Evolutionary conservation across 1,140 invertebrate genomes (phyloP).

Genomic region (Magallana ariakensis): DNA sequence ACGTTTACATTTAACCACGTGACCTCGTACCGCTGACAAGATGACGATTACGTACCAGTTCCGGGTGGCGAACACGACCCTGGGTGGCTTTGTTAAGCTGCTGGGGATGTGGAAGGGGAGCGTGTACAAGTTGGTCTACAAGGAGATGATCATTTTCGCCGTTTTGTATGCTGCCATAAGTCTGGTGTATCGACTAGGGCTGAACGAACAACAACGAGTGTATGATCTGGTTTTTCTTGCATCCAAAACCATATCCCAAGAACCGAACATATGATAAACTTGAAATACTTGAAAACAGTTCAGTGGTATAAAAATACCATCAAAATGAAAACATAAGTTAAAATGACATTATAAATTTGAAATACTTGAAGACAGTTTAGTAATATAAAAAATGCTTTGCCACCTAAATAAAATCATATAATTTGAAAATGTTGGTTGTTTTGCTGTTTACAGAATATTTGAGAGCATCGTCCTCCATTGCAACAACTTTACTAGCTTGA

Average conservation of each 20-base stretch:
- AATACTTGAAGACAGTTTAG: too few species aligned
- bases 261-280: not conserved
- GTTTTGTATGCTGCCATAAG: slow-evolving; percentile 92
- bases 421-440: not conserved
- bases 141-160: slow-evolving; percentile 94
- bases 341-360: too few species aligned
- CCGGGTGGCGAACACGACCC: slow-evolving; percentile 86
- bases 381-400: too few species aligned
- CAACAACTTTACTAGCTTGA: slow-evolving; percentile 68
- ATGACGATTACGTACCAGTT: slow-evolving; percentile 90
- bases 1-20: too few species aligned
- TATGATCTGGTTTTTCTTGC: slow-evolving; percentile 75
- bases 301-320: too few species aligned
- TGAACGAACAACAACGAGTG: slow-evolving; percentile 90
- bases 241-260: not conserved
- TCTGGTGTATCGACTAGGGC: slow-evolving; percentile 91
- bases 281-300: not conserved
- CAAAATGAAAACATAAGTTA: too few species aligned
- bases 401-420: too few species aligned
- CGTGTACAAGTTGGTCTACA: slow-evolving; percentile 98
- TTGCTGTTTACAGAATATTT: slow-evolving; percentile 68
- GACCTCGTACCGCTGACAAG: too few species aligned
- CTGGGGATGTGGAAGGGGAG: slow-evolving; percentile 94
- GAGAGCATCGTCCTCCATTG: slow-evolving; percentile 72
- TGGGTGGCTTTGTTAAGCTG: slow-evolving; percentile 86